Percentiles rank a stretch among this genome's conserved stretches.
phyloP scores from a whole-genome alignment of 2,797 vertebrate genomes.

The Acanthornis magna region DNA sequence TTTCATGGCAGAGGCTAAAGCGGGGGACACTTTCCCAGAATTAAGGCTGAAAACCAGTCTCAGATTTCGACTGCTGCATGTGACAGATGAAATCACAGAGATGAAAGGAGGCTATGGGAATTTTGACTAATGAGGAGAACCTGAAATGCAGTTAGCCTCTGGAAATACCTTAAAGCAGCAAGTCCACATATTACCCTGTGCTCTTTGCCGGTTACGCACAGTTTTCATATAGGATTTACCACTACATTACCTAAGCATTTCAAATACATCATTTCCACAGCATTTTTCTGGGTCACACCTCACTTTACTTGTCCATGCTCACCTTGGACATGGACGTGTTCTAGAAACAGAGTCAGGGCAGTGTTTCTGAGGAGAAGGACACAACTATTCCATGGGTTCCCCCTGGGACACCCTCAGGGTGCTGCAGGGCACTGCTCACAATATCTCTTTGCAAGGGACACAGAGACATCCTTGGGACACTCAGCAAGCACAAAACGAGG shows the following conservation, averaged over 20 bases:
- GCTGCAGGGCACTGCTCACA: not conserved
- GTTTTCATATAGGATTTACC: not conserved
- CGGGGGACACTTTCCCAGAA: not conserved
- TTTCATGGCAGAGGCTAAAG: not conserved
- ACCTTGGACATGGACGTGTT: not conserved
- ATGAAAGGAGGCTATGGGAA: not conserved
- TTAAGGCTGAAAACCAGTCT: not conserved
- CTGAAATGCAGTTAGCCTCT: not conserved
- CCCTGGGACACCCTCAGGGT: not conserved
- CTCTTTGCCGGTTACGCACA: not conserved
- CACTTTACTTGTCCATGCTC: not conserved
- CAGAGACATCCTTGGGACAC: not conserved
- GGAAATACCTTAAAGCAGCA: not conserved
- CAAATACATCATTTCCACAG: not conserved
- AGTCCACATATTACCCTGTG: not conserved
- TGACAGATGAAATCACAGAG: not conserved
- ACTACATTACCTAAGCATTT: not conserved
- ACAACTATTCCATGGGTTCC: not conserved
- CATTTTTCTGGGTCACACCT: not conserved
- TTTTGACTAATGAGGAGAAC: not conserved
- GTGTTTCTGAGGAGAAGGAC: not conserved
- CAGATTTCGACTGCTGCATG: not conserved
- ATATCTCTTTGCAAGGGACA: not conserved
- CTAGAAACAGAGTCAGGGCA: not conserved
- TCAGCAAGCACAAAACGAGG: not conserved